phyloP scores from a whole-genome alignment of 64 coral and sea anemone genomes.

The Catalaphyllia jardinei region DNA sequence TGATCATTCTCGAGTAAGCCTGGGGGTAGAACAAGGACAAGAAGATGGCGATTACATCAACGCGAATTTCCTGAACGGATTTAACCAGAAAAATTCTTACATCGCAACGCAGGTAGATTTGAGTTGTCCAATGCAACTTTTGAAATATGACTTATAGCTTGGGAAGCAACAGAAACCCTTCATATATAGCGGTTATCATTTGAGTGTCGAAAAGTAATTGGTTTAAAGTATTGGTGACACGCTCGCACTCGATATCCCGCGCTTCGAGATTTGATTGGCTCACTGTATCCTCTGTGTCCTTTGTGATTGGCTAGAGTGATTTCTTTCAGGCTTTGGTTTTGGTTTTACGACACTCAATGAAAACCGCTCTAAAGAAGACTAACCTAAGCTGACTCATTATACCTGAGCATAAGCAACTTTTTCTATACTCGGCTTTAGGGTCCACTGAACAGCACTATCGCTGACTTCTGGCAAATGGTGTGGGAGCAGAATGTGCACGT shows the following conservation, averaged over 20 bases:
- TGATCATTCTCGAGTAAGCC: constrained; percentile 52
- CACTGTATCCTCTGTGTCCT: too few species aligned
- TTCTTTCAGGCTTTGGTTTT: too few species aligned
- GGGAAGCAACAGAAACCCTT: too few species aligned
- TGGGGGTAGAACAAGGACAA: constrained; percentile 2
- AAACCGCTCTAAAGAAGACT: too few species aligned
- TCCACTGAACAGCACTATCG: constrained; percentile 49
- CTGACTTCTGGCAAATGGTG: constrained; percentile 63
- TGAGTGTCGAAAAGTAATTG: too few species aligned
- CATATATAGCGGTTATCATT: too few species aligned
- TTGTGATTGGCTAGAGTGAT: too few species aligned
- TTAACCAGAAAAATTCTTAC: constrained; percentile 42
- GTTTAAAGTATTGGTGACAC: too few species aligned
- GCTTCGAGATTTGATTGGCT: too few species aligned
- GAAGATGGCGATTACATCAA: constrained; percentile 60
- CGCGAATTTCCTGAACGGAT: constrained; percentile 56
- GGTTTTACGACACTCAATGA: too few species aligned
- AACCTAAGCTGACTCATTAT: not conserved
- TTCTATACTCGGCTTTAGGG: not conserved
- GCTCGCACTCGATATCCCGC: too few species aligned
- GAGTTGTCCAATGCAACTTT: not conserved
- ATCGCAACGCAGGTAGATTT: constrained; percentile 66
- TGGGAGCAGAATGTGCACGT: constrained; percentile 69
- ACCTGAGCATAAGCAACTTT: not conserved
- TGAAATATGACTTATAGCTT: too few species aligned